phyloP scores from a whole-genome alignment of 2,113 vertebrate genomes.

The Rutilus rutilus region DNA sequence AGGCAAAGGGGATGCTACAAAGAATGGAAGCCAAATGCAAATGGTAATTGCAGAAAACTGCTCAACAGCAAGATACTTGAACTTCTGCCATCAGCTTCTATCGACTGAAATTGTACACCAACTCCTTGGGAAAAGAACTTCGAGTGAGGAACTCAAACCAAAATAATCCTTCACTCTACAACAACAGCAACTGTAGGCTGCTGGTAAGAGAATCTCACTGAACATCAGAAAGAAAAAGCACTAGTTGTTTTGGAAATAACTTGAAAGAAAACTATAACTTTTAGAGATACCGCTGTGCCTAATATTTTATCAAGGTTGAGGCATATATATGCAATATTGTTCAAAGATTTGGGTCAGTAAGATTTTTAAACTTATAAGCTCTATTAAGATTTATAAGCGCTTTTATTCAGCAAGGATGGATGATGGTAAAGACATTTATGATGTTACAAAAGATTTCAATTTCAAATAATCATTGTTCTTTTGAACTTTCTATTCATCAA shows the following conservation, averaged over 20 bases:
- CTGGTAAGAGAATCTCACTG: background rate
- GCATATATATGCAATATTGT: too few species aligned
- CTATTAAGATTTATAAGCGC: too few species aligned
- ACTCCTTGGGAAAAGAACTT: background rate
- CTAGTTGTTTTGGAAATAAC: background rate
- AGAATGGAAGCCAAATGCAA: slow-evolving; percentile 40
- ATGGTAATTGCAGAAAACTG: slow-evolving; percentile 30
- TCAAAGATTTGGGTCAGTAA: too few species aligned
- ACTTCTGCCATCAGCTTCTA: slow-evolving; percentile 41
- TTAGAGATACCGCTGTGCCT: background rate
- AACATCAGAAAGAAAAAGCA: background rate
- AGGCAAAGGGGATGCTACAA: slow-evolving; percentile 2
- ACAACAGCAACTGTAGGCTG: background rate
- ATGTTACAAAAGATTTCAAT: too few species aligned
- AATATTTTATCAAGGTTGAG: background rate
- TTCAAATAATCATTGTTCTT: too few species aligned
- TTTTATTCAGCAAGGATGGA: too few species aligned
- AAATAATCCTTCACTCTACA: slow-evolving; percentile 12
- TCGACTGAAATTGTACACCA: slow-evolving; percentile 21
- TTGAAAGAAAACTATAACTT: background rate
- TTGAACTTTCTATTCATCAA: too few species aligned
- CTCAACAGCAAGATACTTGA: slow-evolving; percentile 37
- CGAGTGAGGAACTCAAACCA: background rate
- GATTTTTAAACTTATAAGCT: too few species aligned
- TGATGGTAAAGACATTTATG: too few species aligned